Base-by-base conservation (phyloP, 2,113 vertebrate genomes). In the Irena cyanogastra region DNA sequence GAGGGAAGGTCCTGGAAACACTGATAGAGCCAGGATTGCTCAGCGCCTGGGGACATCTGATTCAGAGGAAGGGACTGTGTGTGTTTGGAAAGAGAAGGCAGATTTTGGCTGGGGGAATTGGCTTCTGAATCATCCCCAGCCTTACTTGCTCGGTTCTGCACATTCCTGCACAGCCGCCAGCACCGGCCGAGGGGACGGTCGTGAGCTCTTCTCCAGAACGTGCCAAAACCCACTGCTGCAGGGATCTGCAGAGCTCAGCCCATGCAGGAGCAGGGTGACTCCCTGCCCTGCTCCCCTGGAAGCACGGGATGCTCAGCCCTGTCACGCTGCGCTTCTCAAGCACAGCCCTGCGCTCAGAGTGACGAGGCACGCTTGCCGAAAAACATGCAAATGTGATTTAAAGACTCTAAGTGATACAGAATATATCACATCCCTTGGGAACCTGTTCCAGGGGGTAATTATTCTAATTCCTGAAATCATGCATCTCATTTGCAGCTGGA, bases 1-100 rank as follows among this genome's bases (percentile, higher is more conserved):
- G 94, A 93, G 95, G 91, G 96, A 96, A 98, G 93, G 91, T 94
- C 87, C 66, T 96, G 93, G 93, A 94, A 96, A 93, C 78, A 96
- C 75, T 92, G 94, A 97, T 92, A 87, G 45, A 92, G 91, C 87
- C 94, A 95, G 97, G 93, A 97, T 91, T 97, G 92, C 92, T 85
- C 95, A 97, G 92, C 16, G 90, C 91, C 93, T 83, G 96, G 94
- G 96, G 97, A 97, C 28, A 3, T 69, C 89, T 96, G 94, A 95
- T 96, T 97, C 94, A 96, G 30, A 95, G 45, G 74, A 83, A 47
- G 42, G 77, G 83, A 45, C 87, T 74, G 56, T 4, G 2, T 61
- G 63, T 44, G 37, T 85, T 91, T 9, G 15, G 89, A 56, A 71
- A 70, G 82, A 37, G 78, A 84, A 95, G 70, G 74, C 75, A 85